Percentiles rank a stretch among this genome's conserved stretches.
These are phyloP conservation scores for Anastatus disparis DNA, from an alignment of 1,140 invertebrate species.

Conservation along the genomic window DNA sequence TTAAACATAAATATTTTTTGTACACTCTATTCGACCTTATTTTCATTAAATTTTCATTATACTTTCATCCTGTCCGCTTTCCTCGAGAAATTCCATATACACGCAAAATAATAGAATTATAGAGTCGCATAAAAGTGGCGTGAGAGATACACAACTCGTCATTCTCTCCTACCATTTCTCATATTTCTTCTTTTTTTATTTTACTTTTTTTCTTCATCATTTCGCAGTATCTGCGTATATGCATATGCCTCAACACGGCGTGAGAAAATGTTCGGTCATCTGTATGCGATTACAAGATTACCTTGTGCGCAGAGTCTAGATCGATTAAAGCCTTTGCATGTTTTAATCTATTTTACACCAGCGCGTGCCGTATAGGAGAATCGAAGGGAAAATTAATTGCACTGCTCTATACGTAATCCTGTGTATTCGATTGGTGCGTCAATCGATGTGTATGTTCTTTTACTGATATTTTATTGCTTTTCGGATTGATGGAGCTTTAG, in stretches of 20 bases:
- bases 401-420: too few relatives aligned
- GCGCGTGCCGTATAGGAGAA: neutral
- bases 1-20: too few relatives aligned
- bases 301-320: too few relatives aligned
- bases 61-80: neutral
- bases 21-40: too few relatives aligned
- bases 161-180: neutral
- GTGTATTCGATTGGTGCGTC: too few relatives aligned
- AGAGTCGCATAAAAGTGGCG: constrained; percentile 5
- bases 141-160: constrained; percentile 9
- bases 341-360: too few relatives aligned
- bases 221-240: neutral
- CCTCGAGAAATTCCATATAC: neutral
- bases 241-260: constrained; percentile 28
- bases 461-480: too few relatives aligned
- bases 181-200: too few relatives aligned
- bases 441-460: too few relatives aligned
- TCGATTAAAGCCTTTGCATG: constrained; percentile 6
- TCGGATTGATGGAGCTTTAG: too few relatives aligned
- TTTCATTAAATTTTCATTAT: neutral
- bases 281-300: too few relatives aligned
- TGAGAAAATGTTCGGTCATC: constrained; percentile 49
- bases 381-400: too few relatives aligned
- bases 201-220: neutral
- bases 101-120: neutral